A percentile compares a stretch with the other conserved stretches of the same genome.
Evolutionary conservation across 1,140 invertebrate species (phyloP).

Genomic region (Spodoptera litura): DNA sequence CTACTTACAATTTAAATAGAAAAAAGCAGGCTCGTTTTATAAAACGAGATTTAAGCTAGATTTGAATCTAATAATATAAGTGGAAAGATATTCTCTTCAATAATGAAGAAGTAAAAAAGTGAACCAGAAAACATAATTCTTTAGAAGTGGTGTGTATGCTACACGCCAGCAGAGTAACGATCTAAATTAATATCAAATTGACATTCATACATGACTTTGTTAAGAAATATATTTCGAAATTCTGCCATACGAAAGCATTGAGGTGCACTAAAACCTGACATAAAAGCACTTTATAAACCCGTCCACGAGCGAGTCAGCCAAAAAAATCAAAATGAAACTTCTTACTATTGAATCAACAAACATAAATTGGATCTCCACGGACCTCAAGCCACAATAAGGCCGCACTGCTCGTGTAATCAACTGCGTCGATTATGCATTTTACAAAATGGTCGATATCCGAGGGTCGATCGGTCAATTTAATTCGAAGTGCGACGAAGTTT

Average conservation of each 20-base stretch:
- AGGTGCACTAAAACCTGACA: not conserved
- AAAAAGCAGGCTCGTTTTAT: no score
- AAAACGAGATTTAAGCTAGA: no score
- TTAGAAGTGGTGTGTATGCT: no score
- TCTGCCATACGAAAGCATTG: not conserved
- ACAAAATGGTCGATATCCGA: constrained; percentile 28
- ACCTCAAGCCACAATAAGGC: constrained; percentile 11
- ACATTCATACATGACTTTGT: no score
- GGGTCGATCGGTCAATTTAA: constrained; percentile 20
- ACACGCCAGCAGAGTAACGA: no score
- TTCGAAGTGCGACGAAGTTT: constrained; percentile 11
- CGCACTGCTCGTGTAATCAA: constrained; percentile 10
- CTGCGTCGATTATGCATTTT: constrained; percentile 30
- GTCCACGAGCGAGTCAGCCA: not conserved
- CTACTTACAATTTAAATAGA: no score
- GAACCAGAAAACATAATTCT: no score
- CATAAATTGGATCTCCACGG: constrained; percentile 18
- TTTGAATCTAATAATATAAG: no score
- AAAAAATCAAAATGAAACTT: constrained; percentile 17
- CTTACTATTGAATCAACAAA: constrained; percentile 16
- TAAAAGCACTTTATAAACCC: not conserved
- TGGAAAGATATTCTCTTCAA: no score
- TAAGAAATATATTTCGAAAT: not conserved
- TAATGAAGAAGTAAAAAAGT: no score
- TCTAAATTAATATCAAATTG: no score